Conservation (phyloP, 2,113 vertebrate species). For the Muntiacus reevesi region DNA sequence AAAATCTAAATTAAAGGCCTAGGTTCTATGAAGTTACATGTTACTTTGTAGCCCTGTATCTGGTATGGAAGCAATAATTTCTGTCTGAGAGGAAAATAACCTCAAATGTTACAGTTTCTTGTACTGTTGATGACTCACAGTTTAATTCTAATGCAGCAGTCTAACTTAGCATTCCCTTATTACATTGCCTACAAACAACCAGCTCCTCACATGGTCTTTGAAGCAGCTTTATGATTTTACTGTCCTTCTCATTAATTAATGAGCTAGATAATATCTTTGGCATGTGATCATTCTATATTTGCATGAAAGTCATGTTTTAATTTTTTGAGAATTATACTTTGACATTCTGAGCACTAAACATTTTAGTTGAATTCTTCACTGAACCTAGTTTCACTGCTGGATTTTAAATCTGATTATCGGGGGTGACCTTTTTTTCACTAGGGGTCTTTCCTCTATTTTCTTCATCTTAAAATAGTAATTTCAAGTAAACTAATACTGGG, state of each 20-base stretch:
- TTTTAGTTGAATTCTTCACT: background rate
- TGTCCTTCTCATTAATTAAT: conserved; percentile 24
- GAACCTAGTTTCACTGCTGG: background rate
- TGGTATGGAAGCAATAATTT: conserved; percentile 1
- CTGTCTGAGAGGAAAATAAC: background rate
- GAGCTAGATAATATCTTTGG: background rate
- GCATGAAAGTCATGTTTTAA: background rate
- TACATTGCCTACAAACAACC: background rate
- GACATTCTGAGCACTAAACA: background rate
- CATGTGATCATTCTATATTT: background rate
- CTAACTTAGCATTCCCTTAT: background rate
- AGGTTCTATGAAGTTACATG: background rate
- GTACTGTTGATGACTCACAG: background rate
- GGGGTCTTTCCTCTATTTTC: background rate
- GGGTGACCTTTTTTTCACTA: background rate
- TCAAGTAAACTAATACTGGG: background rate
- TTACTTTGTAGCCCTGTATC: background rate
- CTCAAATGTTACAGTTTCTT: background rate
- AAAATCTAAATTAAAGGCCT: background rate
- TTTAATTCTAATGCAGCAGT: background rate
- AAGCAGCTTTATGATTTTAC: conserved; percentile 13
- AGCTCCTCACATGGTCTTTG: background rate
- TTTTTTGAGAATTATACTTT: conserved; percentile 14
- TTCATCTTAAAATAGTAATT: background rate
- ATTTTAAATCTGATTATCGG: background rate